Percentiles rank a stretch among this genome's conserved stretches.
phyloP scores from a whole-genome alignment of 2,888 invertebrate species.

The Embidobia sp. region DNA sequence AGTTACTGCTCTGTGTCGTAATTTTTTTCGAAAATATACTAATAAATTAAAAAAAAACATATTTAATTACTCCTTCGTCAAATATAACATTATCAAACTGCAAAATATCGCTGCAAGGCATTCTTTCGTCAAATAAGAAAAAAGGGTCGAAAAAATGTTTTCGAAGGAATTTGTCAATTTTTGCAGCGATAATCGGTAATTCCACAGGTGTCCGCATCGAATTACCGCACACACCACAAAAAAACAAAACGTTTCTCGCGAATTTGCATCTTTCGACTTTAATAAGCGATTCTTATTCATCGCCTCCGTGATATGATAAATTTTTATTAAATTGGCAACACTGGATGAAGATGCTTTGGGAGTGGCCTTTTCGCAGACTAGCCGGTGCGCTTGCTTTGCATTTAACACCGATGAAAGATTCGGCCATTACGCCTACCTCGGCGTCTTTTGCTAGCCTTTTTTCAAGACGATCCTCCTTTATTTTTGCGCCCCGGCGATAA shows the following conservation, averaged over 20 bases:
- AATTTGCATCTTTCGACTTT: conserved; percentile 42
- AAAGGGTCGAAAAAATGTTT: no score
- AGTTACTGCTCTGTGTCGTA: no score
- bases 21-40: no score
- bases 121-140: no score
- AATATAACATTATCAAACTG: no score
- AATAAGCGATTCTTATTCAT: conserved; percentile 52
- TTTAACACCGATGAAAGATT: conserved; percentile 75
- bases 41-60: no score
- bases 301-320: conserved; percentile 28
- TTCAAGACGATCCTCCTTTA: conserved; percentile 36
- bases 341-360: conserved; percentile 41
- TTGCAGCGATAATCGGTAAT: neutral
- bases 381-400: conserved; percentile 75
- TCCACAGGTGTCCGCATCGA: conserved; percentile 10
- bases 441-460: conserved; percentile 27
- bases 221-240: neutral
- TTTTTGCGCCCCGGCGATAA: conserved; percentile 21
- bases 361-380: conserved; percentile 53
- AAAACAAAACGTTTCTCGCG: conserved; percentile 15
- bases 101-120: no score
- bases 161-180: no score
- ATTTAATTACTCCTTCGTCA: no score
- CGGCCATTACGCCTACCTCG: conserved; percentile 70
- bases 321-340: conserved; percentile 46